Evolutionary conservation across 2,113 vertebrate species (phyloP).

Genomic region (Pelobates fuscus): DNA sequence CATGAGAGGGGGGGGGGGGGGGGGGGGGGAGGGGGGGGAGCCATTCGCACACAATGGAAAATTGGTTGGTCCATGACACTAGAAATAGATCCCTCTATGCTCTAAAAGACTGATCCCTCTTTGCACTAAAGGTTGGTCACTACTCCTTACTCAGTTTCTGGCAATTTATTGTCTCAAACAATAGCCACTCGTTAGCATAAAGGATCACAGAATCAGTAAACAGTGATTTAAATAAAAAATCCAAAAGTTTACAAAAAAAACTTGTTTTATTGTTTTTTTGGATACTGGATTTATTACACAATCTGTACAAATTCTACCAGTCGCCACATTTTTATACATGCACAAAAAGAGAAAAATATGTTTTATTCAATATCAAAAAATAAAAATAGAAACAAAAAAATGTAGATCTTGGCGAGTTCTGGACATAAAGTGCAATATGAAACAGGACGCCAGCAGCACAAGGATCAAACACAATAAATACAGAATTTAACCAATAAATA

Average conservation of each 20-base stretch:
- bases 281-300: conserved; percentile 47
- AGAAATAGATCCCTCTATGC: too few relatives aligned
- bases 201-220: not conserved
- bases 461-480: conserved; percentile 45
- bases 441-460: conserved; percentile 39
- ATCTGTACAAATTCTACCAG: conserved; percentile 46
- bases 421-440: conserved; percentile 48
- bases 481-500: conserved; percentile 50
- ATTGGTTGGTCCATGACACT: too few relatives aligned
- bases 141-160: too few relatives aligned
- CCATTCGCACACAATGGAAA: too few relatives aligned
- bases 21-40: too few relatives aligned
- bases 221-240: not conserved
- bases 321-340: conserved; percentile 48
- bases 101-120: too few relatives aligned
- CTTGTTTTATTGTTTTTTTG: conserved; percentile 25
- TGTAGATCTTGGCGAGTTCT: conserved; percentile 30
- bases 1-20: too few relatives aligned
- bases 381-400: conserved; percentile 31
- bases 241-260: not conserved
- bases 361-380: conserved; percentile 43
- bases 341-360: conserved; percentile 27
- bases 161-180: too few relatives aligned
- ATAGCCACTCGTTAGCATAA: too few relatives aligned
- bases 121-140: too few relatives aligned